These are phyloP conservation scores for Galerucella nymphaeae DNA, from an alignment of 2,888 invertebrate species.

Conservation along the genomic window DNA sequence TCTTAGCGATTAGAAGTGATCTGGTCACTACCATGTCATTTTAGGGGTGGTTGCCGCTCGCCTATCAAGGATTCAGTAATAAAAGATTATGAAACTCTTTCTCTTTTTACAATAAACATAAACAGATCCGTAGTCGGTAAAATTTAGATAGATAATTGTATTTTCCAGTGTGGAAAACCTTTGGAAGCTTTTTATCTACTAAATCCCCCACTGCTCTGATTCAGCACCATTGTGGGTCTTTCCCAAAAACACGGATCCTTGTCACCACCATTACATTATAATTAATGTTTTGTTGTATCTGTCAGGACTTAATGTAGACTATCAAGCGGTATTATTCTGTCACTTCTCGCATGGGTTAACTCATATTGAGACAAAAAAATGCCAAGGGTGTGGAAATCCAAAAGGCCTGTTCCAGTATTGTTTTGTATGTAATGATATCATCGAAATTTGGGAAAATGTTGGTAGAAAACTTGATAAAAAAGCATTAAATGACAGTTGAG, in stretches of 20 bases:
- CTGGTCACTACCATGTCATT: too few relatives aligned
- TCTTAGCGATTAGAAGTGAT: too few relatives aligned
- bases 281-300: conserved; percentile 49
- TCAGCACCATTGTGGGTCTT: conserved; percentile 13
- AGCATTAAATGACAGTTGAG: too few relatives aligned
- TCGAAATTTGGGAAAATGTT: neutral
- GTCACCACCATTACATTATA: conserved; percentile 45
- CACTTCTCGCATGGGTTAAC: conserved; percentile 31
- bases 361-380: conserved; percentile 34
- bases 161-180: neutral
- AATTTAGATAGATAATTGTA: too few relatives aligned
- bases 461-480: too few relatives aligned
- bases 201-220: conserved; percentile 14
- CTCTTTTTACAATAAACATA: too few relatives aligned
- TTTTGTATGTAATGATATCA: neutral
- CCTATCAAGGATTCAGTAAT: too few relatives aligned
- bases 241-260: conserved; percentile 42
- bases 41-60: too few relatives aligned
- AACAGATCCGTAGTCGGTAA: too few relatives aligned
- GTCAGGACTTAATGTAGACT: conserved; percentile 47
- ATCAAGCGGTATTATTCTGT: conserved; percentile 45
- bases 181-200: neutral
- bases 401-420: neutral
- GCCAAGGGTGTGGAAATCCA: conserved; percentile 14
- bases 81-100: too few relatives aligned